Evolutionary conservation across 2,797 vertebrate genomes (phyloP).

Genomic region (Natrix natrix): DNA sequence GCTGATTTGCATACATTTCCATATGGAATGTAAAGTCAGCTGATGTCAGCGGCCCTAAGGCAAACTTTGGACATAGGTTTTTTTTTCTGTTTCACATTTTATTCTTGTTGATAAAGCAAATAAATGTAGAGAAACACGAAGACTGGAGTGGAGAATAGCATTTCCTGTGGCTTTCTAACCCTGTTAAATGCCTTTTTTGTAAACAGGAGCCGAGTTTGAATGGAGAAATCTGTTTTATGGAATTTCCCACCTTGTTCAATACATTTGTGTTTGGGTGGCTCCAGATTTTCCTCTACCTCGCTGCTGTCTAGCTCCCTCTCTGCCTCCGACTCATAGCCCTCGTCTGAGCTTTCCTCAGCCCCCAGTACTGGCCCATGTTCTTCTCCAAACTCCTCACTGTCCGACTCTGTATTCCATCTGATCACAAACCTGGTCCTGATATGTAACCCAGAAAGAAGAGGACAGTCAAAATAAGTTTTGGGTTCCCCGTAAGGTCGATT

Average conservation of each 20-base stretch:
- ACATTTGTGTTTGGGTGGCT: background rate
- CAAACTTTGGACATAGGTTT: background rate
- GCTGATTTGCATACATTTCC: background rate
- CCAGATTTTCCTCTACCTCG: too few relatives aligned
- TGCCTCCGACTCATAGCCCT: too few relatives aligned
- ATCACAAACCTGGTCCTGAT: constrained; percentile 74
- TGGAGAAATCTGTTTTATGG: background rate
- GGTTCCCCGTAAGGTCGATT: too few relatives aligned
- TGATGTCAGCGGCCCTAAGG: background rate
- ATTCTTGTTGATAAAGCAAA: too few relatives aligned
- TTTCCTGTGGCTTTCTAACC: background rate
- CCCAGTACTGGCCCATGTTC: too few relatives aligned
- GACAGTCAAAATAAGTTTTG: constrained; percentile 68
- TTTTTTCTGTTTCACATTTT: too few relatives aligned
- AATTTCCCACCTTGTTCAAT: background rate
- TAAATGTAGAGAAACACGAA: background rate
- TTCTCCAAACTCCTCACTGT: too few relatives aligned
- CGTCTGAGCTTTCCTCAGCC: too few relatives aligned
- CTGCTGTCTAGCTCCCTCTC: too few relatives aligned
- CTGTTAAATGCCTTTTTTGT: background rate
- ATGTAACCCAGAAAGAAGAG: constrained; percentile 77
- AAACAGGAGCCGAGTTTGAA: background rate
- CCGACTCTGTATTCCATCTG: background rate
- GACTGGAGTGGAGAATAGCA: too few relatives aligned
- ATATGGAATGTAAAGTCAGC: background rate